Percentiles rank a stretch among this genome's conserved stretches.
Conservation (phyloP, 2,113 vertebrate genomes). For the Podilymbus podiceps region DNA sequence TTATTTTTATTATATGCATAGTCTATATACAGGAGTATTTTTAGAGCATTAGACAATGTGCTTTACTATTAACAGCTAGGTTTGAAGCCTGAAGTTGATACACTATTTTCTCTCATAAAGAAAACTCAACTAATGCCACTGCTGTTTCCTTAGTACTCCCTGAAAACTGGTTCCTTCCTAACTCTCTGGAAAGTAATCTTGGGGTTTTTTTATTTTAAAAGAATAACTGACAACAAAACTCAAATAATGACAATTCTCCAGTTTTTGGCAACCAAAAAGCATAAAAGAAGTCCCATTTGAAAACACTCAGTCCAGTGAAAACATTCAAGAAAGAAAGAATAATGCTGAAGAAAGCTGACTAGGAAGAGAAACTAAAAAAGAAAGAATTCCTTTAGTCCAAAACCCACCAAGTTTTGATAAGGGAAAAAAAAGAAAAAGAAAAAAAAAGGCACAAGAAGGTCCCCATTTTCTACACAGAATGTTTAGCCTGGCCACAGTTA, state of each 20-base stretch:
- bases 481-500: neutral
- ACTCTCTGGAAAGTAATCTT: neutral
- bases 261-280: neutral
- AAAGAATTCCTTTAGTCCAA: neutral
- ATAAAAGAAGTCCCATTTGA: neutral
- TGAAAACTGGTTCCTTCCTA: neutral
- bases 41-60: neutral
- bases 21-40: neutral
- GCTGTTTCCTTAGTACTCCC: neutral
- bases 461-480: neutral
- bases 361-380: neutral
- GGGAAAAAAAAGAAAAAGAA: too few relatives aligned
- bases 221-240: neutral
- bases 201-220: neutral
- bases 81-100: neutral
- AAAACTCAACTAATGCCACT: neutral
- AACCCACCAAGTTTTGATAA: neutral
- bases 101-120: neutral
- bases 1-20: neutral
- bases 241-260: neutral
- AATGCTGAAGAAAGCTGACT: neutral
- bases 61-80: neutral
- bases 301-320: too few relatives aligned
- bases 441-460: neutral
- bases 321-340: neutral